These are phyloP conservation scores for Poecilia velifera DNA, from an alignment of 2,797 vertebrate genomes.

Conservation along the genomic window DNA sequence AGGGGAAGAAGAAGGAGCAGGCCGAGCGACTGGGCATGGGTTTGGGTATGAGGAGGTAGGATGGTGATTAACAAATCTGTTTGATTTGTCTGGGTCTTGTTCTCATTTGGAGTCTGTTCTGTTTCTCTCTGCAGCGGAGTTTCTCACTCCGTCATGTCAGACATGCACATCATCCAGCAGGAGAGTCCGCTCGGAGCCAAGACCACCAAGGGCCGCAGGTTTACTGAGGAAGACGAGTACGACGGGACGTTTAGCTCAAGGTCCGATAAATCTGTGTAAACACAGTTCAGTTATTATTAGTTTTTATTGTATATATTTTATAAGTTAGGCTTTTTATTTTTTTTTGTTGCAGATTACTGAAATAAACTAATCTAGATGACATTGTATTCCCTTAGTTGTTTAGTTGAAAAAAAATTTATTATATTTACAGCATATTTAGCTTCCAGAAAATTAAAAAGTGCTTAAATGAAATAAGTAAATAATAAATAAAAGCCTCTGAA, in stretches of 20 bases:
- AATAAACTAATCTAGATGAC: background rate
- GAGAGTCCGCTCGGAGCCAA: conserved; percentile 83
- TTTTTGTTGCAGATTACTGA: background rate
- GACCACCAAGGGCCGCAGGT: conserved; percentile 76
- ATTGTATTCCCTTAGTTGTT: background rate
- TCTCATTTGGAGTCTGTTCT: background rate
- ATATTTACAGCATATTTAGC: background rate
- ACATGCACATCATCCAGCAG: conserved; percentile 96
- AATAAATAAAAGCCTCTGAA: too few relatives aligned
- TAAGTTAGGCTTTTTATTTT: background rate
- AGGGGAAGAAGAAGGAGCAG: conserved; percentile 87
- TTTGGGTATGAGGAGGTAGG: conserved; percentile 86
- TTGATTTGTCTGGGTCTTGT: background rate
- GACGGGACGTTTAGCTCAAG: conserved; percentile 83
- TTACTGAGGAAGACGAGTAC: conserved; percentile 81
- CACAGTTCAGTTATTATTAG: background rate
- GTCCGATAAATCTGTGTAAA: conserved; percentile 50
- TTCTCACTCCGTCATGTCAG: conserved; percentile 91
- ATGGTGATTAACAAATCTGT: background rate
- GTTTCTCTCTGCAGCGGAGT: conserved; percentile 81
- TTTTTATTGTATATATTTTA: background rate
- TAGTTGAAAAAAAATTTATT: background rate
- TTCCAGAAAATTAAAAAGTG: background rate
- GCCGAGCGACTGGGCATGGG: conserved; percentile 95
- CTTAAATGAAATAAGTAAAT: too few relatives aligned